Conservation (phyloP, 2,797 vertebrate species). For the Acrossocheilus wenchowensis region DNA sequence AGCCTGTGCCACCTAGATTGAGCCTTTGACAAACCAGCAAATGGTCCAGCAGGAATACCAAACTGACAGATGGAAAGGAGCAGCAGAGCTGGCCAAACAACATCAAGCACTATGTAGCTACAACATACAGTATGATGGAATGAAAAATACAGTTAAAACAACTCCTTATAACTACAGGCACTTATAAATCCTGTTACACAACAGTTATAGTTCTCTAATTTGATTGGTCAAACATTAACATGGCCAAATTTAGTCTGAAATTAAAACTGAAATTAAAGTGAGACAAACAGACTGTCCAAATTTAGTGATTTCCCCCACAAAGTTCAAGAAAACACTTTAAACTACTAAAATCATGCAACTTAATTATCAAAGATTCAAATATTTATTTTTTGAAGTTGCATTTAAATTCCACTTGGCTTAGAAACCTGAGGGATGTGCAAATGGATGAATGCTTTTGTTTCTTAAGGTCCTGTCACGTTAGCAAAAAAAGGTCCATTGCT, state of each 20-base stretch:
- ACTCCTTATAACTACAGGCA: no score
- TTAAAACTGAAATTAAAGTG: no score
- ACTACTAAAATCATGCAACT: background rate
- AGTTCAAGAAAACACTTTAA: no score
- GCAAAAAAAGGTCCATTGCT: background rate
- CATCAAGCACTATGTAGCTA: background rate
- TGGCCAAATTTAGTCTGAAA: no score
- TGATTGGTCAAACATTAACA: no score
- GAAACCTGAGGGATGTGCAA: background rate
- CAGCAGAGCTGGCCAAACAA: background rate
- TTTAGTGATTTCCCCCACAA: no score
- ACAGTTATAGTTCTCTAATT: no score
- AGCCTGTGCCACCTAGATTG: background rate
- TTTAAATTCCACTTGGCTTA: background rate
- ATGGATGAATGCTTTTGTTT: conserved; percentile 1
- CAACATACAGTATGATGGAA: background rate
- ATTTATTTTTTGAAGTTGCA: background rate
- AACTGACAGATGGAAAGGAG: background rate
- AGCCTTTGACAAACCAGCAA: conserved; percentile 8
- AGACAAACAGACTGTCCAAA: no score
- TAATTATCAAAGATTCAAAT: background rate
- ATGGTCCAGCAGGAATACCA: background rate
- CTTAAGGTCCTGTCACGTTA: background rate
- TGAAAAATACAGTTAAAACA: no score
- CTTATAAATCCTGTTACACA: no score